phyloP scores from a whole-genome alignment of 1,140 invertebrate genomes.

The Drosophila guanche region DNA sequence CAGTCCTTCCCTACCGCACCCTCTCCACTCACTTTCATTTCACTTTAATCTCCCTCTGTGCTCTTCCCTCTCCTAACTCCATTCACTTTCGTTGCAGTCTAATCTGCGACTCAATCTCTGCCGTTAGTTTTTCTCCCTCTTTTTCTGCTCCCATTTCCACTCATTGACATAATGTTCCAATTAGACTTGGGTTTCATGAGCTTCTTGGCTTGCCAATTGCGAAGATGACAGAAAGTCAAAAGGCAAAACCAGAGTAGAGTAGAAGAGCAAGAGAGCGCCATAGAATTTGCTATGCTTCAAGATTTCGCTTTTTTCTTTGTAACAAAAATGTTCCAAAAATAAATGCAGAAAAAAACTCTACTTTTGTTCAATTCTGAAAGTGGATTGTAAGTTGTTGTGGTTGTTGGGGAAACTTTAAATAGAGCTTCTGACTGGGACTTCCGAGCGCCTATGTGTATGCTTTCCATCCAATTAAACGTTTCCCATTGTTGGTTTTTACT shows the following conservation, averaged over 20 bases:
- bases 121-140: neutral
- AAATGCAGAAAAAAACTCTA: conserved; percentile 41
- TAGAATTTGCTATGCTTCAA: conserved; percentile 38
- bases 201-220: conserved; percentile 39
- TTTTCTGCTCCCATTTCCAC: conserved; percentile 39
- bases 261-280: conserved; percentile 10
- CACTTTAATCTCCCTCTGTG: conserved; percentile 16
- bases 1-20: neutral
- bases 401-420: conserved; percentile 65
- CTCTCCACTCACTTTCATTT: conserved; percentile 49
- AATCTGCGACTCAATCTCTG: conserved; percentile 59
- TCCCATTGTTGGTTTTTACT: conserved; percentile 58
- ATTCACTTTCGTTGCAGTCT: conserved; percentile 33
- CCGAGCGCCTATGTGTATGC: conserved; percentile 1
- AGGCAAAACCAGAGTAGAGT: conserved; percentile 1
- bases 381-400: conserved; percentile 52
- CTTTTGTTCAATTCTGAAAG: conserved; percentile 64
- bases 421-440: conserved; percentile 47
- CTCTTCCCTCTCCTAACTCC: conserved; percentile 2
- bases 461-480: conserved; percentile 72
- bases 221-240: conserved; percentile 43
- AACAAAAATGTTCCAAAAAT: conserved; percentile 30
- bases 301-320: conserved; percentile 42
- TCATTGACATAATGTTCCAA: conserved; percentile 41
- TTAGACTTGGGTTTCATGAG: conserved; percentile 47